A percentile compares a stretch with the other conserved stretches of the same genome.
phyloP scores from a whole-genome alignment of 2,888 invertebrate genomes.

The Drosophila greeni region DNA sequence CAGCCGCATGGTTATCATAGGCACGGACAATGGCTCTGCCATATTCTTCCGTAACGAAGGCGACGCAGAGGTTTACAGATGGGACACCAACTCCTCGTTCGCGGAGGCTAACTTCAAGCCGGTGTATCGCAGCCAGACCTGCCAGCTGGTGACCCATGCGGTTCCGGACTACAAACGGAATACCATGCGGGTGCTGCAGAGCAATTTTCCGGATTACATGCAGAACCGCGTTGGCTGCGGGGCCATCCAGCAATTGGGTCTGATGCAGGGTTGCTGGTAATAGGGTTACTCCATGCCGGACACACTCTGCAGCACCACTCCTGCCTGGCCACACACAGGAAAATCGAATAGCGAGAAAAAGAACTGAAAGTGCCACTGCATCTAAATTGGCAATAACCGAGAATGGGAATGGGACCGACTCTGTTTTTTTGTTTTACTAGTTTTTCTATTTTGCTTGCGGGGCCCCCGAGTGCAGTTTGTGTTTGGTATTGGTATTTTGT shows the following conservation, averaged over 20 bases:
- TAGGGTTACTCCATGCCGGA: slow-evolving; percentile 1
- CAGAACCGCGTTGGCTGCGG: slow-evolving; percentile 83
- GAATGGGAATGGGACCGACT: slow-evolving; percentile 1
- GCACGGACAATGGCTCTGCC: slow-evolving; percentile 82
- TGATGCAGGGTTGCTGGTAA: slow-evolving; percentile 78
- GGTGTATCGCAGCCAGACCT: slow-evolving; percentile 81
- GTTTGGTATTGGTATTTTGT: slow-evolving; percentile 47
- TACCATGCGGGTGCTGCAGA: slow-evolving; percentile 82
- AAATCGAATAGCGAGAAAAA: slow-evolving; percentile 12
- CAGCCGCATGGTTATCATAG: slow-evolving; percentile 81
- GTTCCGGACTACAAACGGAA: slow-evolving; percentile 81
- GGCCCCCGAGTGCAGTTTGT: slow-evolving; percentile 9
- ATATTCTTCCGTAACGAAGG: slow-evolving; percentile 82
- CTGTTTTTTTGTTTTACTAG: not conserved
- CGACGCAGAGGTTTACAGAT: slow-evolving; percentile 81
- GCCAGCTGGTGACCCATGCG: slow-evolving; percentile 82
- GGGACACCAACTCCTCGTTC: slow-evolving; percentile 81
- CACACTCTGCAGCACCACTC: slow-evolving; percentile 14
- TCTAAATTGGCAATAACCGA: slow-evolving; percentile 38
- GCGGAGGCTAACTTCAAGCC: slow-evolving; percentile 79
- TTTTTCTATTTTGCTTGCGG: slow-evolving; percentile 9
- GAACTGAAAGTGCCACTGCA: slow-evolving; percentile 45
- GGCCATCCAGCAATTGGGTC: slow-evolving; percentile 80
- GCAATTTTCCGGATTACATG: slow-evolving; percentile 84
- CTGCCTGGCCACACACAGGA: not conserved